Conservation (phyloP, 2,797 vertebrate genomes). For the Phalanger gymnotis region DNA sequence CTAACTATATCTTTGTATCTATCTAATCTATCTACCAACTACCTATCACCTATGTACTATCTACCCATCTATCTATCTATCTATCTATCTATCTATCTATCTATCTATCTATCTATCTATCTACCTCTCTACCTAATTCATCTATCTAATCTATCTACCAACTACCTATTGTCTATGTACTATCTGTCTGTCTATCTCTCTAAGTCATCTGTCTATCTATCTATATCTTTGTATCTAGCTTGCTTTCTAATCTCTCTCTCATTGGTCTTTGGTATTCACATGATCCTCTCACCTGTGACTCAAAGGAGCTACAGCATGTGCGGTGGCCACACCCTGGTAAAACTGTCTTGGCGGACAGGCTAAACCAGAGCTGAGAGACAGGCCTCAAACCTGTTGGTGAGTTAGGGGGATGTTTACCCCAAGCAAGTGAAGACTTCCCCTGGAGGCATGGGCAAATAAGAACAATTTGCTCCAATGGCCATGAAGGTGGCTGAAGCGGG, state of each 20-base stretch:
- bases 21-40: background rate
- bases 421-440: background rate
- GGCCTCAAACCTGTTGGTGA: background rate
- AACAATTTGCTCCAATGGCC: background rate
- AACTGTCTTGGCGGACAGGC: background rate
- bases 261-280: background rate
- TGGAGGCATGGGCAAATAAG: background rate
- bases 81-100: no score
- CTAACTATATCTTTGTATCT: no score
- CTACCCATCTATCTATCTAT: no score
- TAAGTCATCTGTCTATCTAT: no score
- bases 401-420: background rate
- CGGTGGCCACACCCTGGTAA: background rate
- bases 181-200: no score
- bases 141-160: no score
- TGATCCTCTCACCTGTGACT: background rate
- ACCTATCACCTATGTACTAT: background rate
- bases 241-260: background rate
- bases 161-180: no score
- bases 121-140: background rate
- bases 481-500: background rate
- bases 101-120: background rate
- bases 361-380: background rate
- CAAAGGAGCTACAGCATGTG: background rate
- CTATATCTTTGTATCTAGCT: no score